Evolutionary conservation across 1,140 invertebrate species (phyloP).

Genomic region (Drosophila watanabei): DNA sequence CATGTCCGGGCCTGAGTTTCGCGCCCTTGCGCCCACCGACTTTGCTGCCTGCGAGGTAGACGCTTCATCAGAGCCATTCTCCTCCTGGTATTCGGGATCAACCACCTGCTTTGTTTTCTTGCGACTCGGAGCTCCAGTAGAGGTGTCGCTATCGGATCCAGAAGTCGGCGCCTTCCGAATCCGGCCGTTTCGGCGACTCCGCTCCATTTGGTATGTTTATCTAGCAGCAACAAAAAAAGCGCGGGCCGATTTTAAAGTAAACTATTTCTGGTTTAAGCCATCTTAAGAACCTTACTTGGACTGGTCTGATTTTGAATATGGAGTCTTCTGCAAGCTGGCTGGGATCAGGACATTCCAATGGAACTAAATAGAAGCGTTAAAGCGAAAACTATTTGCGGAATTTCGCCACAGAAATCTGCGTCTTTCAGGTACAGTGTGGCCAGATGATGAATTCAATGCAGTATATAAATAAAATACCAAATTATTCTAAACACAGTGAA

Average conservation of each 20-base stretch:
- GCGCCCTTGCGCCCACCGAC: neutral
- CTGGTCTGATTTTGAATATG: neutral
- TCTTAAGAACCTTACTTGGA: neutral
- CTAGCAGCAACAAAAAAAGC: slow-evolving; percentile 12
- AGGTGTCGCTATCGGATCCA: slow-evolving; percentile 24
- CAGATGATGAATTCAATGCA: neutral
- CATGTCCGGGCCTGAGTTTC: neutral
- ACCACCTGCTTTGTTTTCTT: slow-evolving; percentile 13
- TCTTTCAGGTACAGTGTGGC: neutral
- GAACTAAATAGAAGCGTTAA: neutral
- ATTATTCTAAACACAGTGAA: neutral
- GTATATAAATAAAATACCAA: neutral
- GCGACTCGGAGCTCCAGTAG: slow-evolving; percentile 1
- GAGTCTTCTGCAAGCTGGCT: too few species aligned
- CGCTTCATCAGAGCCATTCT: neutral
- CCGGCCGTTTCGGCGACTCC: slow-evolving; percentile 9
- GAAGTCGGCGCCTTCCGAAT: slow-evolving; percentile 7
- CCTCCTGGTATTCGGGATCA: neutral
- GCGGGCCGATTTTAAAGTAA: slow-evolving; percentile 16
- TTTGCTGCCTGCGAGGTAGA: neutral
- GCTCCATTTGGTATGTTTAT: slow-evolving; percentile 17
- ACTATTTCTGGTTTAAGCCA: too few species aligned
- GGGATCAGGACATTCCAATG: neutral
- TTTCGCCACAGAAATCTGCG: slow-evolving; percentile 8
- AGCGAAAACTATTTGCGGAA: neutral